Base-by-base conservation (phyloP, 2,797 vertebrate species). In the Chaenodraco wilsoni region DNA sequence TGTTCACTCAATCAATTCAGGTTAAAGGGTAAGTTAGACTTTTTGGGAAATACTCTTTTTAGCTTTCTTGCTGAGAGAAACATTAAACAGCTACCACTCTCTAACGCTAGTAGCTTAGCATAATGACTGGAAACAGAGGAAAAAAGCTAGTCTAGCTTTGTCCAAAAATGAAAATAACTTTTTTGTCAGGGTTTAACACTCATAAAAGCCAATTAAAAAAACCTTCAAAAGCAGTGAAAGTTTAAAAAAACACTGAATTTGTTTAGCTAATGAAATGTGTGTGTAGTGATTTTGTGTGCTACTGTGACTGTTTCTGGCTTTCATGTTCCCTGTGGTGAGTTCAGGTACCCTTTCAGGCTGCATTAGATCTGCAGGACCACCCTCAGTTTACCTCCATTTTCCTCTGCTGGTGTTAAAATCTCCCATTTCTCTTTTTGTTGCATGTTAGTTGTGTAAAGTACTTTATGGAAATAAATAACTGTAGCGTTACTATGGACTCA, bases 261-360 rank as follows among this genome's bases (percentile, higher is more conserved):
- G 11, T 17, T 12, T 43, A 40, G n/a, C 15, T 43, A 1, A 3
- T 33, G 17, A 31, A 40, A 31, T 6, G n/a, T n/a, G n/a, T n/a
- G n/a, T n/a, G n/a, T n/a, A n/a, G n/a, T n/a, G n/a, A n/a, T n/a
- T n/a, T n/a, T n/a, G 2, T 58, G 51, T n/a, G 33, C 8, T n/a
- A 1, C 2, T 2, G n/a, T 51, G 61, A 27, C 27, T 76, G 50
- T 27, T 54, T 9, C 48, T 3, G 9, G 11, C 44, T 40, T 19
- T 49, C n/a, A 48, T 3, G 0, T 23, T 23, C 16, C 16, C 37
- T 10, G 40, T 57, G 79, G 49, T 74, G 67, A 10, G 41, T 74
- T 71, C 80, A 70, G 41, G 58, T 27, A 61, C 50, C 65, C 56
- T 44, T 58, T 57, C 63, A 33, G 60, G 48, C 76, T 49, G 70